Evolutionary conservation across 2,113 vertebrate species (phyloP).

Genomic region (Phoxinus phoxinus): DNA sequence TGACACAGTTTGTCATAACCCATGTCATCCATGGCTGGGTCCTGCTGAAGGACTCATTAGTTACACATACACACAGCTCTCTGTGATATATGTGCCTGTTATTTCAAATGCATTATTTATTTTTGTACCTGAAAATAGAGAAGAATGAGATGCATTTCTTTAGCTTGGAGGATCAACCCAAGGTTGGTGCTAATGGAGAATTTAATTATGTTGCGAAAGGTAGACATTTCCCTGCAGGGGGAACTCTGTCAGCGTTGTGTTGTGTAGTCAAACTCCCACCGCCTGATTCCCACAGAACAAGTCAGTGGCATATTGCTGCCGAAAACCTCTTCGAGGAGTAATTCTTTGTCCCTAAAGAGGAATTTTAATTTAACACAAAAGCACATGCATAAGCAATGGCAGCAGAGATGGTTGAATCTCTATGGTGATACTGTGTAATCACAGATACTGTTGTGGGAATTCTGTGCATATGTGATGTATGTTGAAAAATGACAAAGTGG

Average conservation of each 20-base stretch:
- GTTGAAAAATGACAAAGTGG: not conserved
- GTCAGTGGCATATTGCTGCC: not conserved
- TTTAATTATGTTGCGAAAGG: conserved; percentile 42
- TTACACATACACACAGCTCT: conserved; percentile 30
- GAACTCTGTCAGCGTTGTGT: conserved; percentile 18
- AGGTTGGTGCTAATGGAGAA: conserved; percentile 37
- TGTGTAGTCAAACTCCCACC: not conserved
- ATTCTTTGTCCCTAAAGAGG: conserved; percentile 23
- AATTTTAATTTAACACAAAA: conserved; percentile 12
- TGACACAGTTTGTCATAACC: conserved; percentile 50
- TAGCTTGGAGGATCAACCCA: conserved; percentile 27
- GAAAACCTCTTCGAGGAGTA: not conserved
- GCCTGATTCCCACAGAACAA: conserved; percentile 14
- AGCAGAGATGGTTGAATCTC: not conserved
- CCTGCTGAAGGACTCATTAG: conserved; percentile 40
- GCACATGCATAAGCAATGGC: not conserved
- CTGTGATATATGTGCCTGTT: conserved; percentile 44
- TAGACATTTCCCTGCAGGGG: conserved; percentile 18
- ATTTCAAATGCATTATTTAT: conserved; percentile 44
- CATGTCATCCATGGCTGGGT: conserved; percentile 29
- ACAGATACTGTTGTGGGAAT: conserved; percentile 18
- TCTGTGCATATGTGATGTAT: not conserved
- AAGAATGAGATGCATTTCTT: conserved; percentile 28
- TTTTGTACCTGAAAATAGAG: conserved; percentile 19
- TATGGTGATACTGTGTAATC: conserved; percentile 25